These are phyloP conservation scores for Mormyrus iriodes DNA, from an alignment of 2,113 vertebrate genomes.

Conservation along the genomic window DNA sequence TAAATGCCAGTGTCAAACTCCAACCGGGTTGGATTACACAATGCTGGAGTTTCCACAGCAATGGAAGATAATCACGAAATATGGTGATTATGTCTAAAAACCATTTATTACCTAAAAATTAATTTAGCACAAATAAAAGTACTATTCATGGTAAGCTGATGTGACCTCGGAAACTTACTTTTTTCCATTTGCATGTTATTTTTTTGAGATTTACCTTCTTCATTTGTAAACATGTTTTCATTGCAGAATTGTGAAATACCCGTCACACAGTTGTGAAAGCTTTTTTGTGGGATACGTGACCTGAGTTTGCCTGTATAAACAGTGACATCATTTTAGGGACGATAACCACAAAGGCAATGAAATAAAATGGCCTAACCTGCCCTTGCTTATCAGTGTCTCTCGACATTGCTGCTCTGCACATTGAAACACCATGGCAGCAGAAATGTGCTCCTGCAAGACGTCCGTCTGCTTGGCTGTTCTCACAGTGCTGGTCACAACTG, in stretches of 20 bases:
- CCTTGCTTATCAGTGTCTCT: not conserved
- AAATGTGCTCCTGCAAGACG: slow-evolving; percentile 21
- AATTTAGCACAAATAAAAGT: not conserved
- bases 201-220: not conserved
- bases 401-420: not conserved
- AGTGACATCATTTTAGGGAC: slow-evolving; percentile 15
- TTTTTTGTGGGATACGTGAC: not conserved
- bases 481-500: not conserved
- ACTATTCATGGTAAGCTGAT: not conserved
- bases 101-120: not conserved
- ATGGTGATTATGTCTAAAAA: not conserved
- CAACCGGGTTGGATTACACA: not conserved
- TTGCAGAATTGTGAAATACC: not conserved
- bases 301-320: not conserved
- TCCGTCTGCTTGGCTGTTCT: slow-evolving; percentile 20
- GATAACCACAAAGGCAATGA: not conserved
- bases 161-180: not conserved
- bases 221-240: not conserved
- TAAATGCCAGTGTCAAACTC: not conserved
- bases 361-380: not conserved
- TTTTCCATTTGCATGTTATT: not conserved
- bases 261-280: not conserved
- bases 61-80: not conserved
- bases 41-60: not conserved
- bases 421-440: not conserved